Evolutionary conservation across 1,140 invertebrate genomes (phyloP).

Genomic region (Meloidogyne exigua): DNA sequence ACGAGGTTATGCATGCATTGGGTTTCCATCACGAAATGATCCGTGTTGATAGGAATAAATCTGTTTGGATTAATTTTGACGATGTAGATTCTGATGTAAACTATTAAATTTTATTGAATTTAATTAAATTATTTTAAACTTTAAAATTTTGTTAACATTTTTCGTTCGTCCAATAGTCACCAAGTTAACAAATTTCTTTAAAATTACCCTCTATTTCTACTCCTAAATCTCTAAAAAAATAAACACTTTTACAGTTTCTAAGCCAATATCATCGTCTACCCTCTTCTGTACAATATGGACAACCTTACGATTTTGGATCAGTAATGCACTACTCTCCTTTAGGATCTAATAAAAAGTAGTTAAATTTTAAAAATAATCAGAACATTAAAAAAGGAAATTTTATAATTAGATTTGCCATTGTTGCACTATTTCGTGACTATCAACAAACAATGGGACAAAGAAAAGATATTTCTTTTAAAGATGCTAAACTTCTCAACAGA

Average conservation of each 20-base stretch:
- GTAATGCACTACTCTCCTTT: conserved; percentile 21
- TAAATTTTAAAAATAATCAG: too few relatives aligned
- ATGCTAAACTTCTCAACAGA: conserved; percentile 6
- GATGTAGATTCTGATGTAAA: neutral
- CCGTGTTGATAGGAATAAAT: conserved; percentile 22
- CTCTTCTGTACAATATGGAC: neutral
- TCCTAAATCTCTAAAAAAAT: conserved; percentile 5
- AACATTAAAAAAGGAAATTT: neutral
- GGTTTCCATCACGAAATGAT: conserved; percentile 25
- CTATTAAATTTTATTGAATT: conserved; percentile 17
- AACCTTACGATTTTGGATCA: conserved; percentile 25
- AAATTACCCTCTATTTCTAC: too few relatives aligned
- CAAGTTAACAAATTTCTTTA: too few relatives aligned
- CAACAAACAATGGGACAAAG: conserved; percentile 9
- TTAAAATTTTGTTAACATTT: too few relatives aligned
- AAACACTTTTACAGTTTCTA: neutral
- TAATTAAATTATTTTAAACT: too few relatives aligned
- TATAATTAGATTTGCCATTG: neutral
- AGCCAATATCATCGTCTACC: neutral
- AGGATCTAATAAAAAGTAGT: too few relatives aligned
- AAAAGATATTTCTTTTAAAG: conserved; percentile 9
- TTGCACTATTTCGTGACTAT: conserved; percentile 4
- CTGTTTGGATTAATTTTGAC: neutral
- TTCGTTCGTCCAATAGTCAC: too few relatives aligned
- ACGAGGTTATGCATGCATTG: conserved; percentile 32